These are phyloP conservation scores for Furcifer pardalis DNA, from an alignment of 2,797 vertebrate genomes.

Conservation along the genomic window DNA sequence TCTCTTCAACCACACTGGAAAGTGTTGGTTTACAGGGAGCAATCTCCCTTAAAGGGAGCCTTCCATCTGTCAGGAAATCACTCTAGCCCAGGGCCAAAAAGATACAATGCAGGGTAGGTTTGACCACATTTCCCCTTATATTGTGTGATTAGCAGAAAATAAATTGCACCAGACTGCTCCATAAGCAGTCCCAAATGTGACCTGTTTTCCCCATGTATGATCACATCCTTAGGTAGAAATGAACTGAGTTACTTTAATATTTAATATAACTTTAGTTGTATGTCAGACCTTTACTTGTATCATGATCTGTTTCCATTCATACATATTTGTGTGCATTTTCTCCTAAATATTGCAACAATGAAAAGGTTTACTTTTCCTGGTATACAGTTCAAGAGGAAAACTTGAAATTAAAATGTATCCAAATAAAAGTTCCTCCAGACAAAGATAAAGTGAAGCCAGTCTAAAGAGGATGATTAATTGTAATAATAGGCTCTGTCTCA, in stretches of 20 bases:
- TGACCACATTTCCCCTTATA: no score
- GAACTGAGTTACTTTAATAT: background rate
- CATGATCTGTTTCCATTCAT: background rate
- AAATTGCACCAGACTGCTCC: no score
- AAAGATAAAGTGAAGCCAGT: background rate
- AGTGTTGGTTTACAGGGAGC: no score
- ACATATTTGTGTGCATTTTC: background rate
- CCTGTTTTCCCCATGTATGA: no score
- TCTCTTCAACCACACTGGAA: no score
- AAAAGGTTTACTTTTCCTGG: background rate
- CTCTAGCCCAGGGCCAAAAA: no score
- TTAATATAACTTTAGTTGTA: no score
- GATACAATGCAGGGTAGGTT: no score
- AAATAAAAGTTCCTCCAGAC: constrained; percentile 14
- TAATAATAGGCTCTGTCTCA: constrained; percentile 25
- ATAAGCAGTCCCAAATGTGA: no score
- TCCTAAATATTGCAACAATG: background rate
- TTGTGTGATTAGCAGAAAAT: no score
- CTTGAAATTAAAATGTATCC: constrained; percentile 6
- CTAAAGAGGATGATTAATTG: background rate
- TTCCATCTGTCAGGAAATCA: no score
- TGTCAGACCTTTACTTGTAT: background rate
- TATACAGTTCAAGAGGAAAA: background rate
- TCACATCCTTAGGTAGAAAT: background rate
- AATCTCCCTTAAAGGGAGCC: no score